Evolutionary conservation across 1,140 invertebrate genomes (phyloP), one percentile per base, ranked within the genome.

Genomic region (Saccostrea echinata): DNA sequence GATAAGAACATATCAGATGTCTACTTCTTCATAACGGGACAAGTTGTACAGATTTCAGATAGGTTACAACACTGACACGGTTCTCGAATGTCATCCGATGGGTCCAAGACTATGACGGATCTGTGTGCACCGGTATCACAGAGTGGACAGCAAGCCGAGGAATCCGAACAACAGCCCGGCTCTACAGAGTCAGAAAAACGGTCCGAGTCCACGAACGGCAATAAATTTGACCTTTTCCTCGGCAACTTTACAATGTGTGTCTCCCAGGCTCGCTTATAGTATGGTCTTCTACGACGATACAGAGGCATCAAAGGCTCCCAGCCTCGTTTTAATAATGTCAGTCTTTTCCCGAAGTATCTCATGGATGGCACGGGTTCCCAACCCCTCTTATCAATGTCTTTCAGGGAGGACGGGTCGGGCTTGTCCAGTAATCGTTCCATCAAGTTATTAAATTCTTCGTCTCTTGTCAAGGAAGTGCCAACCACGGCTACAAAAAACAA

Each of bases 1-100:
- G 55, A 61, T 3, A 61, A 6, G n/a, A 21, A 61, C 21, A 61
- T 21, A 18, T 21, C 55, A 12, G 13, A 21, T 16, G 55, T 61
- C 16, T 27, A 30, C 27, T 76, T 16, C 27, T 30, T 30, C 68
- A 76, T 30, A 30, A 76, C 68, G 27, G 68, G 27, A 18, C 68
- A 76, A 4, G 27, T 27, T 13, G 68, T 30, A 76, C 68, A 76
- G 68, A 76, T 30, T 30, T 76, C 68, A 16, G 68, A 76, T 27
- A 76, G 13, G 68, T 76, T 27, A 76, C 68, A 76, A 76, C 68
- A 76, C 30, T 12, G 68, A 27, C 68, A 76, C 24, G 68, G 30
- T 4, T 76, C 68, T 76, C 30, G 68, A 27, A 33, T 76, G 24
- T 27, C 30, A 13, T 16, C 27, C 12, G 68, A 76, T 33, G 68